Evolutionary conservation across 1,140 invertebrate species (phyloP).

Genomic region (Hyles euphorbiae): DNA sequence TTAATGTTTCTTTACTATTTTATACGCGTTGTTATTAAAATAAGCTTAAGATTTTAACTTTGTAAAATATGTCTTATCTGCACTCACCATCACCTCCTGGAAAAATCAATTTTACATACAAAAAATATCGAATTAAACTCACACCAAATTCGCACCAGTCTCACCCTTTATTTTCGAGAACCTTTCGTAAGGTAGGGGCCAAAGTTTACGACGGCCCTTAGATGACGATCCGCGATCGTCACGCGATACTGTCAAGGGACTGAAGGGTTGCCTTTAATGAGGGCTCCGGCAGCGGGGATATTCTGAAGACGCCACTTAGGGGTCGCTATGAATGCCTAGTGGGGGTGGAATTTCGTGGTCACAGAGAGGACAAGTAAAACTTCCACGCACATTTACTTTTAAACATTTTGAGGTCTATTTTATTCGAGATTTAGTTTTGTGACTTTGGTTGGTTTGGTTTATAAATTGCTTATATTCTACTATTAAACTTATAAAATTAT

Average conservation of each 20-base stretch:
- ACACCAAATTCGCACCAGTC: background rate
- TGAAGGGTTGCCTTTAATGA: slow-evolving; percentile 44
- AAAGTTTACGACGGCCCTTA: slow-evolving; percentile 24
- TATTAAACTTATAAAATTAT: too few species aligned
- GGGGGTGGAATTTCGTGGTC: background rate
- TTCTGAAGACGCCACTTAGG: slow-evolving; percentile 13
- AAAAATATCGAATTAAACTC: background rate
- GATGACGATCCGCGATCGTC: slow-evolving; percentile 38
- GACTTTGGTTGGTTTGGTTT: too few species aligned
- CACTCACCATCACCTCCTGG: too few species aligned
- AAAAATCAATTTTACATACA: background rate
- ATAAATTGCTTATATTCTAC: too few species aligned
- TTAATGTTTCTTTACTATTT: too few species aligned
- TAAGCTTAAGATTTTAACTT: too few species aligned
- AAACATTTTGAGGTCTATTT: too few species aligned
- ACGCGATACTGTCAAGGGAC: slow-evolving; percentile 36
- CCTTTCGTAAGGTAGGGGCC: background rate
- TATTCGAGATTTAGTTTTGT: too few species aligned
- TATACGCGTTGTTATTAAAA: too few species aligned
- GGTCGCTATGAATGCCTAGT: background rate
- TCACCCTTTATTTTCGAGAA: background rate
- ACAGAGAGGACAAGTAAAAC: background rate
- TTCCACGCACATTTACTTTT: background rate
- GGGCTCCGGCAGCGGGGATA: slow-evolving; percentile 12
- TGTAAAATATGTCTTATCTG: too few species aligned